phyloP scores from a whole-genome alignment of 2,113 vertebrate species.

The Cairina moschata region DNA sequence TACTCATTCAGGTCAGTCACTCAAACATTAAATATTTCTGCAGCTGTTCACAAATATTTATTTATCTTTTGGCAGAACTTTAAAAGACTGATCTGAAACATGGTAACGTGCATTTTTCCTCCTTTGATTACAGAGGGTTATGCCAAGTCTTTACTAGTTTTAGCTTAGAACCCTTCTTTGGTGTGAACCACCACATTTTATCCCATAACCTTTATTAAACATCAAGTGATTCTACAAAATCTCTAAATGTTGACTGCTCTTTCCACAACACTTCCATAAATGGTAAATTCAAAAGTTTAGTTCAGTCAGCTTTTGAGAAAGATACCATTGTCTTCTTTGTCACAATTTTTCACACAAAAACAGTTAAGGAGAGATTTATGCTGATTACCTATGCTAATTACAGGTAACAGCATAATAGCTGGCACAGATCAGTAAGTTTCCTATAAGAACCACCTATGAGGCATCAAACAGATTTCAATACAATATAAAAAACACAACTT shows the following conservation, averaged over 20 bases:
- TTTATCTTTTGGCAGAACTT: not conserved
- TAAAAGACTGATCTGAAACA: not conserved
- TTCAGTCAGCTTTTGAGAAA: not conserved
- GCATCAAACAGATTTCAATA: not conserved
- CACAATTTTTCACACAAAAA: not conserved
- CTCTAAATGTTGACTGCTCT: not conserved
- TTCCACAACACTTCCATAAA: not conserved
- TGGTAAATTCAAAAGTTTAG: not conserved
- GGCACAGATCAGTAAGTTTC: not conserved
- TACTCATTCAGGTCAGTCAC: not conserved
- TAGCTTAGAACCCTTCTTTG: not conserved
- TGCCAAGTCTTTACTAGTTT: not conserved
- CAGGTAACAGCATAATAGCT: not conserved
- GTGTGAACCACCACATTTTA: not conserved
- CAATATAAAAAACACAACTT: not conserved
- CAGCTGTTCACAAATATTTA: not conserved
- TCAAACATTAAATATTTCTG: not conserved
- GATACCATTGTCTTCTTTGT: not conserved
- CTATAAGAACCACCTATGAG: not conserved
- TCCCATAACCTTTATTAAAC: constrained; percentile 10
- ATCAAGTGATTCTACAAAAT: constrained; percentile 20
- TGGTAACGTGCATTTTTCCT: not conserved
- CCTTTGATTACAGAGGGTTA: not conserved
- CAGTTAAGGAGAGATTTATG: not conserved
- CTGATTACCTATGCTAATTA: not conserved